Evolutionary conservation across 2,797 vertebrate genomes (phyloP).

Genomic region (Harpagifer antarcticus): DNA sequence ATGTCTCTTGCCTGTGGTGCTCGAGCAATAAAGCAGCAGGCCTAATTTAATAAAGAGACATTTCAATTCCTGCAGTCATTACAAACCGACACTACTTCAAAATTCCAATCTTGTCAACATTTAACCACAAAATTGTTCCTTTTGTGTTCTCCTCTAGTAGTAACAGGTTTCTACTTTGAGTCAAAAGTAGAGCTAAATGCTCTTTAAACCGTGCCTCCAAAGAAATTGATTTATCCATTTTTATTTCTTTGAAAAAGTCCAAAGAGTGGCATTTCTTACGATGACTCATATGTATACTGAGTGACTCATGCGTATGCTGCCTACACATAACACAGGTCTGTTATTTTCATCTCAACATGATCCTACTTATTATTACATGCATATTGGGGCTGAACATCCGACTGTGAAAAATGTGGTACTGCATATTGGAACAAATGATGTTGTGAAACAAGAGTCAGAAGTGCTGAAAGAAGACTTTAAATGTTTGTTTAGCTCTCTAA

Average conservation of each 20-base stretch:
- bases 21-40: constrained; percentile 30
- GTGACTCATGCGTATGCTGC: constrained; percentile 29
- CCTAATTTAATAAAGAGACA: constrained; percentile 66
- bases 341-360: constrained; percentile 16
- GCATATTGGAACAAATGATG: too few relatives aligned
- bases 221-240: not conserved
- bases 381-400: too few relatives aligned
- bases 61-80: constrained; percentile 50
- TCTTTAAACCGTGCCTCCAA: not conserved
- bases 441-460: too few relatives aligned
- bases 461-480: too few relatives aligned
- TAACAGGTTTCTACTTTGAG: constrained; percentile 7
- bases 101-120: constrained; percentile 4
- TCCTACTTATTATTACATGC: too few relatives aligned
- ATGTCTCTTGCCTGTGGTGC: constrained; percentile 44
- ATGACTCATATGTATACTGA: constrained; percentile 20
- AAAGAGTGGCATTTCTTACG: not conserved
- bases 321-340: constrained; percentile 21
- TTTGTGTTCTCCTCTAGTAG: not conserved
- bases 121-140: not conserved
- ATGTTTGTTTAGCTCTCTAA: too few relatives aligned
- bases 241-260: not conserved
- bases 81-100: constrained; percentile 21
- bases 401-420: too few relatives aligned
- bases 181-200: not conserved